Percentiles rank a stretch among this genome's conserved stretches.
phyloP scores from a whole-genome alignment of 1,140 invertebrate genomes.

The Phthorimaea operculella region DNA sequence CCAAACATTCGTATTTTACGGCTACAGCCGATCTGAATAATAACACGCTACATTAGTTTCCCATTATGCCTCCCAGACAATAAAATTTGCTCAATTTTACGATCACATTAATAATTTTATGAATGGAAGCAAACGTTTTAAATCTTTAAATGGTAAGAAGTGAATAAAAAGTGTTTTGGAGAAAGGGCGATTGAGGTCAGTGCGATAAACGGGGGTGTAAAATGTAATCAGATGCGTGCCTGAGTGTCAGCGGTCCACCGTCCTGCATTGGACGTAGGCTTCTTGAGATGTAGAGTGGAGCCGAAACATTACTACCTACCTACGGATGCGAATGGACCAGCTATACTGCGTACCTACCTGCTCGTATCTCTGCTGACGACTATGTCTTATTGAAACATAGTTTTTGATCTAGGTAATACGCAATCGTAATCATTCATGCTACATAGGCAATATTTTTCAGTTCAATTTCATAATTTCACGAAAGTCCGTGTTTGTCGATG shows the following conservation, averaged over 20 bases:
- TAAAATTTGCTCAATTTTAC: constrained; percentile 68
- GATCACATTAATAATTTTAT: constrained; percentile 69
- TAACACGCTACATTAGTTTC: constrained; percentile 68
- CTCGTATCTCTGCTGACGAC: no score
- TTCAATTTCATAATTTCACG: no score
- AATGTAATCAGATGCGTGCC: constrained; percentile 35
- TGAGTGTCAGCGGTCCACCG: not conserved
- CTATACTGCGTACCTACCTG: no score
- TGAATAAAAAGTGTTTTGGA: constrained; percentile 46
- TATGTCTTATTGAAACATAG: no score
- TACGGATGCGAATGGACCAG: no score
- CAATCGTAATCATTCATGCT: no score
- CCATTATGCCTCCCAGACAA: constrained; percentile 67
- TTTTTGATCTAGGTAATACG: no score
- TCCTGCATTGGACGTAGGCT: no score
- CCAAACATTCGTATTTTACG: constrained; percentile 60
- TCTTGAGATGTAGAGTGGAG: no score
- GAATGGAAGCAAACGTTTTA: constrained; percentile 62
- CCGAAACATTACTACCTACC: no score
- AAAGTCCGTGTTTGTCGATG: no score
- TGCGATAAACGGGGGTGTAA: constrained; percentile 42
- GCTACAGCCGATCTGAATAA: constrained; percentile 65
- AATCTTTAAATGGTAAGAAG: constrained; percentile 51
- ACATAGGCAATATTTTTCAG: no score
- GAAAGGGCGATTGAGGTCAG: constrained; percentile 41